Evolutionary conservation across 1,140 invertebrate species (phyloP), one percentile per base, ranked within the genome.

Genomic region (Theocolax elegans): DNA sequence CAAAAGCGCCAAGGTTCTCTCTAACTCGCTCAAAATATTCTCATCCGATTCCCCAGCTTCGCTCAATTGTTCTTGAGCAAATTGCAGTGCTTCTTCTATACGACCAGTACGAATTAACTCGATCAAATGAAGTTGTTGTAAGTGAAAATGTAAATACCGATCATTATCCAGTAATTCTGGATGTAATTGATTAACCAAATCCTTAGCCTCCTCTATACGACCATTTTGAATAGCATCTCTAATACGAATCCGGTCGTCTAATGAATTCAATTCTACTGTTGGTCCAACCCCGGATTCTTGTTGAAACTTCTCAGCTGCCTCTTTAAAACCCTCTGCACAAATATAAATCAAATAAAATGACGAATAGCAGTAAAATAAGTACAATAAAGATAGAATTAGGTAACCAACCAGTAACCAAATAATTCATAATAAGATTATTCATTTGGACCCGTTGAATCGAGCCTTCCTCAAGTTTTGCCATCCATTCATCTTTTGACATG

Each of bases 351-450:
- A 35, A 35, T 6, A 35, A 35, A 35, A 35, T 35, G 10, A 35
- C 10, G 31, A 71, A 72, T 69, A 72, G 60, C 35, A 74, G 74
- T 72, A 74, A 23, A 23, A 15, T 17, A 51, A 42, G 21, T 21
- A 25, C 9, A 29, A 38, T 46, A 51, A 66, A 19, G 3, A 3
- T 69, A 56, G n/a, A n/a, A 27, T 38, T 13, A 3, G 2, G 6
- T 29, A 62, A 72, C 74, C 85, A 88, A 96, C 95, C 96, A 87
- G 95, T 98, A 2, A 98, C 95, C 74, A 99, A 88, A 86, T 99
- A 99, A 86, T 99, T 97, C 97, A 99, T 99, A 66, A 99, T 97
- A 42, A 99, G 88, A 83, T 95, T 94, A 83, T 99, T 98, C 94
- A 98, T 97, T 76, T 97, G 94, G 48, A 92, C 90, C 74, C 96